Percentiles rank a stretch among this genome's conserved stretches.
These are phyloP conservation scores for Pogonocherus hispidulus DNA, from an alignment of 2,888 invertebrate species.

Conservation along the genomic window DNA sequence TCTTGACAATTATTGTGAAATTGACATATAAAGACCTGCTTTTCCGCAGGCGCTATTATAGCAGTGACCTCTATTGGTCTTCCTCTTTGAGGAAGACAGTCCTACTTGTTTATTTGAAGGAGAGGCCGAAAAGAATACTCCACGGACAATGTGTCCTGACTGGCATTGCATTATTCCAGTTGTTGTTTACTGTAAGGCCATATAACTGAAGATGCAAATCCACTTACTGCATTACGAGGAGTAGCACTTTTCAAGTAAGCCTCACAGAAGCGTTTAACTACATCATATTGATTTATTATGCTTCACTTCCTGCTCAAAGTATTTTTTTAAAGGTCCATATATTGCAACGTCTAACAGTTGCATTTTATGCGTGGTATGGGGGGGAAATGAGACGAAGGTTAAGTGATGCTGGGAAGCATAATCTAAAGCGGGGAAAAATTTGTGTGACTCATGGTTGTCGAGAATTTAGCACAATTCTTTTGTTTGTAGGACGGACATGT, in stretches of 20 bases:
- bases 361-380: slow-evolving; percentile 18
- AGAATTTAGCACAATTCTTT: slow-evolving; percentile 10
- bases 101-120: too few species aligned
- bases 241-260: background rate
- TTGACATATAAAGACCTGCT: too few species aligned
- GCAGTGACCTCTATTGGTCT: too few species aligned
- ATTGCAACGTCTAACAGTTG: slow-evolving; percentile 12
- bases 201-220: background rate
- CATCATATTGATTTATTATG: slow-evolving; percentile 9
- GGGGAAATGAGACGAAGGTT: background rate
- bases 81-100: too few species aligned
- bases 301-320: slow-evolving; percentile 7
- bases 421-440: slow-evolving; percentile 16
- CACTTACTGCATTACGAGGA: background rate
- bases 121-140: too few species aligned
- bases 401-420: slow-evolving; percentile 9
- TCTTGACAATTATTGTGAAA: too few species aligned
- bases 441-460: slow-evolving; percentile 19
- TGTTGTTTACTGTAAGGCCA: too few species aligned
- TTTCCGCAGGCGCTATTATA: too few species aligned
- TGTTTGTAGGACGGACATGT: background rate
- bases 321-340: slow-evolving; percentile 16
- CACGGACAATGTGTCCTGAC: too few species aligned
- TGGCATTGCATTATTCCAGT: too few species aligned
- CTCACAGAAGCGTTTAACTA: background rate